Evolutionary conservation across 2,113 vertebrate species (phyloP), one percentile per base, ranked within the genome.

Genomic region (Notothenia rossii): DNA sequence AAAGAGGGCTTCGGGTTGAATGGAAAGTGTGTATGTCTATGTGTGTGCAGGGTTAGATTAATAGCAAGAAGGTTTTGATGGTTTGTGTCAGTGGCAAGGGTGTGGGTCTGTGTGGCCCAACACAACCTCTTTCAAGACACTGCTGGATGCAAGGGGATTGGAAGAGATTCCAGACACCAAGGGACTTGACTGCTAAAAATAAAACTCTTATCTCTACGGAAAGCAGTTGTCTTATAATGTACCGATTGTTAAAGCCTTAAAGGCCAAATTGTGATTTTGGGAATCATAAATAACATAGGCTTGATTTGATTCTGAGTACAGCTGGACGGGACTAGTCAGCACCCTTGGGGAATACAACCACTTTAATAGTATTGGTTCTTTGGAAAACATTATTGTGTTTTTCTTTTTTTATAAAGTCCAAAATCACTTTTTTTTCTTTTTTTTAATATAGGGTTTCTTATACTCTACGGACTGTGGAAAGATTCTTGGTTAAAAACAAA

Each of bases 1-100:
- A 36, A 71, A 81, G 69, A 29, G 49, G 45, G 56, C 25, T 12
- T 36, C 54, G 73, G 70, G 59, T 50, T 61, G 73, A 36, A 75
- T 40, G 81, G 72, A 78, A 81, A 65, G 59, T 80, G 46, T 75
- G 73, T 17, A 29, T 72, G 22, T 60, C 43, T 60, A 40, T 59
- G 10, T 45, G 22, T 59, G 25, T 20, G 22, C 70, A 13, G 20
- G 59, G 54, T 68, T 63, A 10, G 43, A 79, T 81, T 72, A 88
- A 74, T 40, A 68, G 61, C 15, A 33, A 49, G 40, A 56, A 56
- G 22, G 60, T 20, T 62, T 68, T 79, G 78, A 85, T 82, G 62
- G 54, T 29, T 75, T 76, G 59, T 85, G 87, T 85, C 85, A 91
- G 53, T 29, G 66, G 60, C 51, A 72, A 55, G 18, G 67, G 58